Evolutionary conservation across 2,797 vertebrate species (phyloP).

Genomic region (Propithecus perrieri): DNA sequence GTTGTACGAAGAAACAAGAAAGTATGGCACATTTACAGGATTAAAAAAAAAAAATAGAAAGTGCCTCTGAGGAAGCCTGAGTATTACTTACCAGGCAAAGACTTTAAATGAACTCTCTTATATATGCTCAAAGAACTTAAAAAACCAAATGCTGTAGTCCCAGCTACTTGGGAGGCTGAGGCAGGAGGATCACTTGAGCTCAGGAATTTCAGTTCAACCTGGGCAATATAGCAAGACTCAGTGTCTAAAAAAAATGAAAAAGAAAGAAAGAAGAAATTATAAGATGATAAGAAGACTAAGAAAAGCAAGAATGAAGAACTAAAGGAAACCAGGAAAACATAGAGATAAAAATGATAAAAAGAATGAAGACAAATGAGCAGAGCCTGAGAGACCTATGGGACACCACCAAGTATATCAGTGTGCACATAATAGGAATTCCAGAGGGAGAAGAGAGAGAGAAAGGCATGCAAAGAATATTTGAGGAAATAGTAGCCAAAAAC

Average conservation of each 20-base stretch:
- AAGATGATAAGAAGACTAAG: not conserved
- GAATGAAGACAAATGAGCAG: not conserved
- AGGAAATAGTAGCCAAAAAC: not conserved
- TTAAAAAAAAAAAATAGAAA: not conserved
- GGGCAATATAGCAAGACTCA: not conserved
- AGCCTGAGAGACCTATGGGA: not conserved
- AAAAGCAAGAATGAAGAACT: not conserved
- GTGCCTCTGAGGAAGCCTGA: not conserved
- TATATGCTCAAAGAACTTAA: not conserved
- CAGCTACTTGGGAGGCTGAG: not conserved
- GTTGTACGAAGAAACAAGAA: not conserved
- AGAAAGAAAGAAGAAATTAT: not conserved
- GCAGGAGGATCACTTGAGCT: not conserved
- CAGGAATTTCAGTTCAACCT: not conserved
- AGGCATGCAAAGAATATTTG: not conserved
- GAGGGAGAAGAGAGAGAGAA: not conserved
- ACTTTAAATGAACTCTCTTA: not conserved
- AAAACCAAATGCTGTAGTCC: not conserved
- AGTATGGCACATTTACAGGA: not conserved
- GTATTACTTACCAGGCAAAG: not conserved
- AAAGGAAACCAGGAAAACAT: not conserved
- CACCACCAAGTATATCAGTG: not conserved
- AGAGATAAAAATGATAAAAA: not conserved
- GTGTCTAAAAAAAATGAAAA: not conserved
- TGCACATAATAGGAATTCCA: not conserved